Base-by-base conservation (phyloP, 2,888 invertebrate genomes). In the Andrena minutula region DNA sequence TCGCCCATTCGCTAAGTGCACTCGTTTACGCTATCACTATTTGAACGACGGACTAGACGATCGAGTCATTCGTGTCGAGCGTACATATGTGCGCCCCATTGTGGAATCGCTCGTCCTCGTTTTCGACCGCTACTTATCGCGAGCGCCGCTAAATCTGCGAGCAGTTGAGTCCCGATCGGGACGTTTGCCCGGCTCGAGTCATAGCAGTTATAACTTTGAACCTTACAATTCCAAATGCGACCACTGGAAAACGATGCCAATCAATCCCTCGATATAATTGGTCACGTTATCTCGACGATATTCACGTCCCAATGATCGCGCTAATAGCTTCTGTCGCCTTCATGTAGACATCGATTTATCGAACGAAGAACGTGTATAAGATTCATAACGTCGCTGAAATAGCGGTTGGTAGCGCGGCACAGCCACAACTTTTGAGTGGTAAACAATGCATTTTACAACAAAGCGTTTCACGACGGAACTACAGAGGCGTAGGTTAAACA, bases 391-490 rank as follows among this genome's bases (percentile, higher is more conserved):
- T 69, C 58, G 41, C 68, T 10, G 6, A 5, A 35, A 72, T 64
- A 71, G 71, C 51, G 12, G 56, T 65, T 10, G 28, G 28, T 12
- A 2, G 16, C 26, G 35, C 12, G 20, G 26, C n/a, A 23, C 32
- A 30, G 41, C 49, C 69, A 73, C 82, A 64, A 77, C 73, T 75
- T 77, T 73, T 64, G 65, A 58, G 70, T 76, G 75, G 77, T 79
- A 83, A 86, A 84, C 85, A 72, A 66, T 35, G 75, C 72, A 76
- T 64, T 75, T 83, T 64, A 47, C 66, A 73, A 66, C 77, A 75
- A 83, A 83, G 63, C 75, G 82, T 84, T 75, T 82, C 76, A 68
- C 64, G 28, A 35, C 61, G 41, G 10, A 28, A 70, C 53, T 63
- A 49, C 60, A 12, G 71, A 79, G 20, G 41, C 56, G 70, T 72